These are phyloP conservation scores for Rousettus madagascariensis DNA, from an alignment of 2,797 vertebrate species.

Conservation along the genomic window DNA sequence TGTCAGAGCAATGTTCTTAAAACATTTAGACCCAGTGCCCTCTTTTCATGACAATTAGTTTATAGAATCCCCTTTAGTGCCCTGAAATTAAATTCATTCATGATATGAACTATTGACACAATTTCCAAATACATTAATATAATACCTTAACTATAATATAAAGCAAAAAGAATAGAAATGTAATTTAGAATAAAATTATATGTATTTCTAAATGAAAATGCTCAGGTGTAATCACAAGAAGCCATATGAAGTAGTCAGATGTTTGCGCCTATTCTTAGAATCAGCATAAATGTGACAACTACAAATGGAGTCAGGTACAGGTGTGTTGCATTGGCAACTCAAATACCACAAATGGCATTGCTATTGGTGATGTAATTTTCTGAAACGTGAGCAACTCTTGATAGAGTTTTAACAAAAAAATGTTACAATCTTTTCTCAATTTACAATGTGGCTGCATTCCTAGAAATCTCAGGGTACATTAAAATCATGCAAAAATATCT, in stretches of 20 bases:
- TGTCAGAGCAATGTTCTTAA: neutral
- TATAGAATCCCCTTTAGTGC: neutral
- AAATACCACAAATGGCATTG: conserved; percentile 70
- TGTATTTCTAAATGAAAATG: conserved; percentile 53
- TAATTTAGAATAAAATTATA: conserved; percentile 40
- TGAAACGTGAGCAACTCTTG: conserved; percentile 57
- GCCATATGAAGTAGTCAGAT: conserved; percentile 77
- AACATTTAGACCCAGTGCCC: neutral
- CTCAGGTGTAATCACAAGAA: conserved; percentile 68
- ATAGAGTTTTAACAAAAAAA: conserved; percentile 67
- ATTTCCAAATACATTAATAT: conserved; percentile 8
- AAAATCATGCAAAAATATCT: neutral
- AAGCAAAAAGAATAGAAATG: conserved; percentile 31
- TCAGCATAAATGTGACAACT: conserved; percentile 52
- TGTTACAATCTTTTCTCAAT: conserved; percentile 31
- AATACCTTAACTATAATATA: neutral
- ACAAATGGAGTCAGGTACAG: conserved; percentile 70
- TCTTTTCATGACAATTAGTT: neutral
- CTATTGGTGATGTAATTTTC: conserved; percentile 73
- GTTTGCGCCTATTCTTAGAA: conserved; percentile 76
- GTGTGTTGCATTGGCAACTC: conserved; percentile 70
- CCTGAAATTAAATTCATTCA: neutral
- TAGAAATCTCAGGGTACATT: conserved; percentile 57
- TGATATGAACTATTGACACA: conserved; percentile 11
- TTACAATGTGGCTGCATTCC: conserved; percentile 51